phyloP scores from a whole-genome alignment of 2,888 invertebrate species.

The Nomada hirtipes region DNA sequence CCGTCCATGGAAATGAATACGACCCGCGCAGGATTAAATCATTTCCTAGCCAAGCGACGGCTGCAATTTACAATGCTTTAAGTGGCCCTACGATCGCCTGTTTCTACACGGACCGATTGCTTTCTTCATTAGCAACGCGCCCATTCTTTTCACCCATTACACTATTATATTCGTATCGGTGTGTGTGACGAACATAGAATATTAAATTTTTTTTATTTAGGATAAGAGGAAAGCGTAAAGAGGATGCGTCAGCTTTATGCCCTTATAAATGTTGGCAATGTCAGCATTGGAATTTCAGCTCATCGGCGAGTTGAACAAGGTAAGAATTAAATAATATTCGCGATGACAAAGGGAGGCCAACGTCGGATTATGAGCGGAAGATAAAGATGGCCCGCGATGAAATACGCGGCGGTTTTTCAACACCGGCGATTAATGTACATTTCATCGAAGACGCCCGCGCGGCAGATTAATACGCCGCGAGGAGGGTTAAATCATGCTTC shows the following conservation, averaged over 20 bases:
- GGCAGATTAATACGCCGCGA: constrained; percentile 66
- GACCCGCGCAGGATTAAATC: constrained; percentile 53
- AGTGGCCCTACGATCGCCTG: constrained; percentile 45
- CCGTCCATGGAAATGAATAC: constrained; percentile 39
- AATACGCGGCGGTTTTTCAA: constrained; percentile 54
- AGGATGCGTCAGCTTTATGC: too few relatives aligned
- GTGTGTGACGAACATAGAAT: not conserved
- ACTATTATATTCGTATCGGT: not conserved
- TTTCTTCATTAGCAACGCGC: constrained; percentile 63
- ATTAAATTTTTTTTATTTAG: too few relatives aligned
- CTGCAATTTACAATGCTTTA: constrained; percentile 57
- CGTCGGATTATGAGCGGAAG: constrained; percentile 37
- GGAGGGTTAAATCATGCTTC: constrained; percentile 69
- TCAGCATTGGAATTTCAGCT: not conserved
- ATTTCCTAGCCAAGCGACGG: constrained; percentile 55
- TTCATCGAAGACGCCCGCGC: constrained; percentile 67
- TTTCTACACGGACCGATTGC: constrained; percentile 51
- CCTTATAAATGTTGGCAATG: too few relatives aligned
- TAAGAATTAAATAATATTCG: not conserved
- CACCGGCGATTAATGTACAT: constrained; percentile 67
- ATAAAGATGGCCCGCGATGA: constrained; percentile 47
- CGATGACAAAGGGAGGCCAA: constrained; percentile 22
- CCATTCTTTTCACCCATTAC: constrained; percentile 27
- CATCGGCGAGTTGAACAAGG: not conserved
- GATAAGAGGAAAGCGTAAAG: too few relatives aligned